Percentiles rank a stretch among this genome's conserved stretches.
These are phyloP conservation scores for Cinara cedri DNA, from an alignment of 2,888 invertebrate species.

Conservation along the genomic window DNA sequence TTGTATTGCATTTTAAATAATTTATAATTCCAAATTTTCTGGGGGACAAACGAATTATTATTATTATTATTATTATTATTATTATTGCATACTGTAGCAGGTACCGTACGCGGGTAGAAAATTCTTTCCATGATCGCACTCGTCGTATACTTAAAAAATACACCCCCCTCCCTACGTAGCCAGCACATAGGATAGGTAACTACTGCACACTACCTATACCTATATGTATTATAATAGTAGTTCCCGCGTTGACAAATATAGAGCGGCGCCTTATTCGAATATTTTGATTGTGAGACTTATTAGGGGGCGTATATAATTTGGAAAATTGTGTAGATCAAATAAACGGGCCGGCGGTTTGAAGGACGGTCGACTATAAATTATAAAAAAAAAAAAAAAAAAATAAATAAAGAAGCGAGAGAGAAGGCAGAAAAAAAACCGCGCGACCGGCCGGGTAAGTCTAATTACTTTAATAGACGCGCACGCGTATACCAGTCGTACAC, in stretches of 20 bases:
- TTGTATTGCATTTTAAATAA: too few species aligned
- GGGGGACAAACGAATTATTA: background rate
- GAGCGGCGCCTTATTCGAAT: constrained; percentile 50
- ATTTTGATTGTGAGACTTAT: constrained; percentile 38
- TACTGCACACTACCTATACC: too few species aligned
- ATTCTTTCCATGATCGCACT: background rate
- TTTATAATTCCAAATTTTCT: background rate
- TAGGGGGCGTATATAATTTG: constrained; percentile 44
- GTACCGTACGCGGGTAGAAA: too few species aligned
- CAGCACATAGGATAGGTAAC: too few species aligned
- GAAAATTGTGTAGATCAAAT: constrained; percentile 53
- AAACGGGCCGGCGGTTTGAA: constrained; percentile 38
- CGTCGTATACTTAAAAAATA: background rate
- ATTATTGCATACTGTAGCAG: too few species aligned
- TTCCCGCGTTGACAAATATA: constrained; percentile 21
- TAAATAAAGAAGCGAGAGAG: constrained; percentile 10
- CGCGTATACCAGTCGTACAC: background rate
- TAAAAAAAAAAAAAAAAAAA: constrained; percentile 58
- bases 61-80: constrained; percentile 1
- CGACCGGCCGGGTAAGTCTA: constrained; percentile 46
- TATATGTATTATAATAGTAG: background rate
- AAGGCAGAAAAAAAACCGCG: constrained; percentile 15
- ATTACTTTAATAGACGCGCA: constrained; percentile 56
- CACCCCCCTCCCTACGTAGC: too few species aligned
- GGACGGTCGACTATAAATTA: constrained; percentile 52